A percentile compares a stretch with the other conserved stretches of the same genome.
phyloP scores from a whole-genome alignment of 2,113 vertebrate species.

The Ammodytes marinus region DNA sequence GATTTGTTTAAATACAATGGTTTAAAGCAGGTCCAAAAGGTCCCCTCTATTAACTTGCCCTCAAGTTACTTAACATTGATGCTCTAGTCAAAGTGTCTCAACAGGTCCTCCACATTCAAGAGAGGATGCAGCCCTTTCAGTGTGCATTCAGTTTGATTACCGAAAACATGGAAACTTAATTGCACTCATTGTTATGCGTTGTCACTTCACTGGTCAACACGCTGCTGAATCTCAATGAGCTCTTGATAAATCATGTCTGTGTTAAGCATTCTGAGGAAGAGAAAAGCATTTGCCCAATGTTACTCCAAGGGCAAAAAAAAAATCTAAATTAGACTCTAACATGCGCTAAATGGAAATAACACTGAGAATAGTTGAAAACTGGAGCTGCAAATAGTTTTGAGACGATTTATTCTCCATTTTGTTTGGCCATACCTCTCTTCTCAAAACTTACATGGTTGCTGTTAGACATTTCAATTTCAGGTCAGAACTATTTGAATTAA shows the following conservation, averaged over 20 bases:
- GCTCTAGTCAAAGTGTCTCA: conserved; percentile 31
- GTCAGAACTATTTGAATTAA: not conserved
- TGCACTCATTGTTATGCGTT: conserved; percentile 79
- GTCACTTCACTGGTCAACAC: conserved; percentile 74
- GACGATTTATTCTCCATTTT: conserved; percentile 11
- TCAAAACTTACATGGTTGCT: not conserved
- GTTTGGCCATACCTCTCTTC: conserved; percentile 8
- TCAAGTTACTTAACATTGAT: conserved; percentile 9
- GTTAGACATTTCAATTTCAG: not conserved
- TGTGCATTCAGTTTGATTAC: conserved; percentile 74
- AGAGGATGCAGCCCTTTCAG: conserved; percentile 56
- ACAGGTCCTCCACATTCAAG: conserved; percentile 63
- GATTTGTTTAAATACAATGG: not conserved
- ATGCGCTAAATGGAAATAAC: conserved; percentile 45
- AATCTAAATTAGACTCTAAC: conserved; percentile 52
- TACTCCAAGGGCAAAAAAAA: conserved; percentile 64
- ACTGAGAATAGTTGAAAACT: conserved; percentile 14
- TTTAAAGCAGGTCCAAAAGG: conserved; percentile 2
- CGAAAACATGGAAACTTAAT: conserved; percentile 72
- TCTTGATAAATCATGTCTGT: conserved; percentile 72
- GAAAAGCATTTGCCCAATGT: conserved; percentile 60
- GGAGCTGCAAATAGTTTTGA: conserved; percentile 26
- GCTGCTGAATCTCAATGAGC: conserved; percentile 78
- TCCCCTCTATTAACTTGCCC: conserved; percentile 17
- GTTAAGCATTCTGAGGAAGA: conserved; percentile 56